Base-by-base conservation (phyloP, 92 coral and sea anemone species). In the Phenganax stokvisi region DNA sequence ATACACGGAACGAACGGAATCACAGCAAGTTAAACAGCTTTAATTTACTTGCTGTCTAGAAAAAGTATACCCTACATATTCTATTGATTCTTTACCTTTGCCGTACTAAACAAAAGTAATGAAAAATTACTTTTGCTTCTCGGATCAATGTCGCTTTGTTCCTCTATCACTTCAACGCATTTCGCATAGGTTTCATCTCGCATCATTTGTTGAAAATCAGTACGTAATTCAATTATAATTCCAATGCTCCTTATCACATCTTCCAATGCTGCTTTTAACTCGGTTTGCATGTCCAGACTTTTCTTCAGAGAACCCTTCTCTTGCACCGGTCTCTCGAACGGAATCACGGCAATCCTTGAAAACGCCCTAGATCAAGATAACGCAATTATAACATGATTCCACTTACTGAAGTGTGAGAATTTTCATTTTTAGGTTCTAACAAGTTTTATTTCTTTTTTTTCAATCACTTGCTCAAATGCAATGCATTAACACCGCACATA, bases 121-220 rank as follows among this genome's bases (percentile, higher is more conserved):
- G 71, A 20, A 65, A 65, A 65, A 65, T 65, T 65, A 10, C 31
- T 65, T 65, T 65, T 65, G 71, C 71, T 65, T 27, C 71, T 65
- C n/a, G 71, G 28, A 11, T 65, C 71, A 65, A 65, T 9, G 15
- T 65, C 47, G 29, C 47, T 10, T 65, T 2, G 11, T 65, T 11
- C 71, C 28, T 65, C 71, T 30, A 65, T 20, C 71, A 65, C 71
- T 17, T 65, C 47, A 13, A 65, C n/a, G 13, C 71, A 65, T 65
- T 65, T 28, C 10, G 71, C 28, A 30, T 65, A 65, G 29, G 71
- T 65, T 65, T 20, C 71, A 65, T 65, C 71, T 65, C 31, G 1
- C 11, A 27, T 1, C n/a, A 27, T 27, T 65, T 20, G 71, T 28
- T 65, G 31, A 10, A 65, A 65, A 65, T 13, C 47, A 65, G 11